Evolutionary conservation across 2,113 vertebrate species (phyloP).

Genomic region (Sylvilagus bachmani): DNA sequence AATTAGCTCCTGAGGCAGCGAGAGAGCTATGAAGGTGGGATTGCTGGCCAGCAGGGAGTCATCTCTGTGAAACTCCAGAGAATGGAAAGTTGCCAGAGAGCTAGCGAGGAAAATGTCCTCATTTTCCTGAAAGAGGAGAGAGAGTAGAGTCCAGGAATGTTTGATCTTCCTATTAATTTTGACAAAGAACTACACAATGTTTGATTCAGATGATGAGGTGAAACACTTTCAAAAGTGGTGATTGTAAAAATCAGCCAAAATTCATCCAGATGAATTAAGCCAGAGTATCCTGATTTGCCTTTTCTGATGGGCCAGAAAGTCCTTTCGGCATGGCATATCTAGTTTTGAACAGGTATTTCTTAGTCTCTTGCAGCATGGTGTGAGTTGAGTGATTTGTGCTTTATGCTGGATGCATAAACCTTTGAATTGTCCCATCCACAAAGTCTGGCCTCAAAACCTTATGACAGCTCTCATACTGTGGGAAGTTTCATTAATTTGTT

Average conservation of each 20-base stretch:
- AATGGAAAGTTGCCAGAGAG: not conserved
- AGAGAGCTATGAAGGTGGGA: slow-evolving; percentile 23
- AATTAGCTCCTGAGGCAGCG: not conserved
- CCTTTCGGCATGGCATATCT: not conserved
- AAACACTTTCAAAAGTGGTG: slow-evolving; percentile 24
- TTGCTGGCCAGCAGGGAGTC: not conserved
- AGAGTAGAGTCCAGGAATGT: not conserved
- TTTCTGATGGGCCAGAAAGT: not conserved
- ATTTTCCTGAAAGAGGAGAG: not conserved
- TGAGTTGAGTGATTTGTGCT: not conserved
- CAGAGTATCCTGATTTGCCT: not conserved
- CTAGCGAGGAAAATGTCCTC: slow-evolving; percentile 6
- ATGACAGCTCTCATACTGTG: not conserved
- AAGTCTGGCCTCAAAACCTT: not conserved
- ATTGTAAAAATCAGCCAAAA: not conserved
- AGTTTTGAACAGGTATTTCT: not conserved
- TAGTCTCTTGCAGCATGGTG: not conserved
- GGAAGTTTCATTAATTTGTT: not conserved
- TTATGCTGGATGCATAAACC: not conserved
- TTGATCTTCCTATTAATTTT: slow-evolving; percentile 35
- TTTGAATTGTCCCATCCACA: not conserved
- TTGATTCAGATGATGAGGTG: slow-evolving; percentile 21
- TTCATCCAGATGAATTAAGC: not conserved
- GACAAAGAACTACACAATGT: slow-evolving; percentile 17
- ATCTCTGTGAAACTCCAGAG: slow-evolving; percentile 22